Evolutionary conservation across 1,140 invertebrate species (phyloP).

Genomic region (Metopolophium dirhodum): DNA sequence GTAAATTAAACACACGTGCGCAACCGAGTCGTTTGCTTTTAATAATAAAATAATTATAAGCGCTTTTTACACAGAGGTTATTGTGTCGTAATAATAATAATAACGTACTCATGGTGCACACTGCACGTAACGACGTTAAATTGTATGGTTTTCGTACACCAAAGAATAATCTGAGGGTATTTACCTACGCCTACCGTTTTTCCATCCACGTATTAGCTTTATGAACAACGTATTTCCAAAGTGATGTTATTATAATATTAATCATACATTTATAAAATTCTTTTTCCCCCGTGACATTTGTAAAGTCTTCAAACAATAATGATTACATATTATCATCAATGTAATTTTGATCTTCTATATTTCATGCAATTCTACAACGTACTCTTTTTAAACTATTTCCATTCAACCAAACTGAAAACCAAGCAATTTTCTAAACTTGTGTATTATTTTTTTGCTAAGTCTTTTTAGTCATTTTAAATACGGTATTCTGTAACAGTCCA

Average conservation of each 20-base stretch:
- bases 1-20: not conserved
- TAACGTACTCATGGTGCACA: not conserved
- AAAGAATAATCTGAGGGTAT: too few species aligned
- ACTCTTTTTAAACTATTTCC: not conserved
- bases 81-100: not conserved
- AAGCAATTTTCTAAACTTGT: not conserved
- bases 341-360: not conserved
- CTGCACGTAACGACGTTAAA: not conserved
- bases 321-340: not conserved
- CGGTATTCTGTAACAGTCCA: not conserved
- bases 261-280: too few species aligned
- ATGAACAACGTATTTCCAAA: not conserved
- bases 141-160: not conserved
- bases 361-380: not conserved
- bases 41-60: slow-evolving; percentile 6
- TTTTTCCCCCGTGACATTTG: not conserved
- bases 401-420: not conserved
- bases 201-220: not conserved
- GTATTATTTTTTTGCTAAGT: not conserved
- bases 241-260: not conserved
- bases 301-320: not conserved
- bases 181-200: too few species aligned
- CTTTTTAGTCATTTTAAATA: not conserved
- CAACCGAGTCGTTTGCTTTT: not conserved
- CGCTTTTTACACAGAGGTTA: not conserved